Base-by-base conservation (phyloP, 64 coral and sea anemone species). In the Catalaphyllia jardinei region DNA sequence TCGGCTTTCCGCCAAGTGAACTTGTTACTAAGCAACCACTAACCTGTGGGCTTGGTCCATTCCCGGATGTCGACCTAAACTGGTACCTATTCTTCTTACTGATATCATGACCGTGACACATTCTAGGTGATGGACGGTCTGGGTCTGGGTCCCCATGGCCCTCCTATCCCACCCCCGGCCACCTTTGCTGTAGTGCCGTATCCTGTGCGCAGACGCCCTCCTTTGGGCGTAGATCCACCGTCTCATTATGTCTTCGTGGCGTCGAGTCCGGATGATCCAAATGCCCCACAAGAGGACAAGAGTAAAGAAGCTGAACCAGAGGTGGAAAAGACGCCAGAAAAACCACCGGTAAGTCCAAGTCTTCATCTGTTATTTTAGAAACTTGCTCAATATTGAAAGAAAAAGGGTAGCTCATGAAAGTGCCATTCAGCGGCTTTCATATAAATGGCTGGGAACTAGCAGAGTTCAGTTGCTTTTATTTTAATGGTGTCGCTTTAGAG, bases 131-230 rank as follows among this genome's bases (percentile, higher is more conserved):
- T 99, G n/a, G 97, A 99, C 73, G 97, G 97, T 74, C 84, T 99
- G 19, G 97, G 97, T 19, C 78, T 99, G 20, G 97, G 97, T 29
- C 78, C 88, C 14, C 87, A 95, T 51, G 97, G 97, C 5, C 97
- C 97, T 74, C 97, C 97, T 10, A 95, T 99, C 10, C 97, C 97
- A 15, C 97, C 97, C 35, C 94, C 97, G 28, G 97, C 93, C 62
- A 93, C 90, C 1, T 99, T 99, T 91, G 93, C 97, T 13, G 97
- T 99, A 30, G 93, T 99, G n/a, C 97, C 97, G 10, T 99, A 99
- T 79, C 97, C 97, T 1, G 97, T 99, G 46, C 90, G 97, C 24
- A 88, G 97, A 83, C 94, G 94, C 4, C 79, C 94, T 33, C 97
- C 97, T 7, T 88, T 93, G 5, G 97, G 94, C 1, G 62, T 92